A percentile compares a stretch with the other conserved stretches of the same genome.
Evolutionary conservation across 2,113 vertebrate genomes (phyloP).

Genomic region (Tonatia bakeri): DNA sequence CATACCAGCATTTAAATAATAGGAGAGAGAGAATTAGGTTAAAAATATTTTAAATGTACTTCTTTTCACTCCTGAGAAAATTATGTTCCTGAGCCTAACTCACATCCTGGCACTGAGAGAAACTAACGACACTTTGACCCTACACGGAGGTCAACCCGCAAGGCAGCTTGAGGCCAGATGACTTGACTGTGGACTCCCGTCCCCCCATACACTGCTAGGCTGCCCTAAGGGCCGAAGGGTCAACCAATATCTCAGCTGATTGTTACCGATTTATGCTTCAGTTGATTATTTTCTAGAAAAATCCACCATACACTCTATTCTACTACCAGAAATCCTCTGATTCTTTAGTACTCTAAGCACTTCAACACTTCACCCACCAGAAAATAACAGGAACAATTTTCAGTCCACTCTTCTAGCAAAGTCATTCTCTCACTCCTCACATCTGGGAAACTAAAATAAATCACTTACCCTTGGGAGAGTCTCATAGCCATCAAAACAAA

Average conservation of each 20-base stretch:
- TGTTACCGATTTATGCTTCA: background rate
- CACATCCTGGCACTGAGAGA: background rate
- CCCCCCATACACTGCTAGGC: background rate
- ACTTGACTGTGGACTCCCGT: background rate
- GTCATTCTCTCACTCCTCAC: background rate
- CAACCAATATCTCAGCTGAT: background rate
- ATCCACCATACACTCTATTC: background rate
- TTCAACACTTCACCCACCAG: background rate
- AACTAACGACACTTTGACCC: background rate
- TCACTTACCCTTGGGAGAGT: background rate
- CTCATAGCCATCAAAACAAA: constrained; percentile 3
- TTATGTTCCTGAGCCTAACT: background rate
- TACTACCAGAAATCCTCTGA: background rate
- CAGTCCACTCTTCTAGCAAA: background rate
- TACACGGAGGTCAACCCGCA: background rate
- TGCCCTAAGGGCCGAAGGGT: background rate
- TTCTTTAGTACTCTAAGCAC: background rate
- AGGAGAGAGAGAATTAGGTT: background rate
- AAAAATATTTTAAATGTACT: background rate
- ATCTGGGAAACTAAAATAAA: background rate
- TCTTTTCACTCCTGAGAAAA: background rate
- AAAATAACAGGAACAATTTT: background rate
- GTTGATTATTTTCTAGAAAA: background rate
- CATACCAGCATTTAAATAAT: background rate
- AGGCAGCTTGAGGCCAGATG: background rate